Evolutionary conservation across 1,140 invertebrate species (phyloP).

Genomic region (Heliconius hermathena): DNA sequence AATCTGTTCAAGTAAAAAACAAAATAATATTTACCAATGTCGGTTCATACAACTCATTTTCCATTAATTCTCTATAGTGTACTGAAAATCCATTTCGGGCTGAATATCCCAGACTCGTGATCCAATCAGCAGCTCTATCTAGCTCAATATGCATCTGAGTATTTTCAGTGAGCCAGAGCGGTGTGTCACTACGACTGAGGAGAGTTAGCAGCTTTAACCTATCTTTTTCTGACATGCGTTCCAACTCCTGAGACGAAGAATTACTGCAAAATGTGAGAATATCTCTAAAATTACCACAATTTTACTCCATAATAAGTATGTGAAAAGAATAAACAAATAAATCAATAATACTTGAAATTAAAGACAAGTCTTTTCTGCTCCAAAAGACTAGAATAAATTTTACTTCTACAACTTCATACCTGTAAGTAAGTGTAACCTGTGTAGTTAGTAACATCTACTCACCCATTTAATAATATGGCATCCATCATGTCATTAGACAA

Average conservation of each 20-base stretch:
- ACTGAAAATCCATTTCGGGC: slow-evolving; percentile 68
- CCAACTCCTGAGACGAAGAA: slow-evolving; percentile 61
- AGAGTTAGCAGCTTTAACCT: slow-evolving; percentile 54
- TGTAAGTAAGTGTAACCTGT: too few relatives aligned
- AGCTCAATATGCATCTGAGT: slow-evolving; percentile 47
- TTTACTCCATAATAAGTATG: neutral
- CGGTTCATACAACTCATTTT: slow-evolving; percentile 64
- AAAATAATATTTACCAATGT: slow-evolving; percentile 56
- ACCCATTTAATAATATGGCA: slow-evolving; percentile 85
- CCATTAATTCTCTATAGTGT: slow-evolving; percentile 63
- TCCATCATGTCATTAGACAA: slow-evolving; percentile 80
- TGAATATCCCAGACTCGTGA: slow-evolving; percentile 65
- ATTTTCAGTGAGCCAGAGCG: slow-evolving; percentile 69
- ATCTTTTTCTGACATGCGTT: slow-evolving; percentile 58
- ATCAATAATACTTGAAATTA: too few relatives aligned
- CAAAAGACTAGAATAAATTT: too few relatives aligned
- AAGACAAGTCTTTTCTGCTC: too few relatives aligned
- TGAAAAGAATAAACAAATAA: too few relatives aligned
- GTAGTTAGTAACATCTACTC: slow-evolving; percentile 47
- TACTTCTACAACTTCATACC: too few relatives aligned
- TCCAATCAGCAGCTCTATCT: slow-evolving; percentile 66
- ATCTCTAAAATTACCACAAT: neutral
- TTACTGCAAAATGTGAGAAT: slow-evolving; percentile 48
- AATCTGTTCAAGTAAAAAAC: too few relatives aligned
- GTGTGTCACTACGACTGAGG: slow-evolving; percentile 53